A percentile compares a stretch with the other conserved stretches of the same genome.
Evolutionary conservation across 2,797 vertebrate species (phyloP).

Genomic region (Gobio occitaniae): DNA sequence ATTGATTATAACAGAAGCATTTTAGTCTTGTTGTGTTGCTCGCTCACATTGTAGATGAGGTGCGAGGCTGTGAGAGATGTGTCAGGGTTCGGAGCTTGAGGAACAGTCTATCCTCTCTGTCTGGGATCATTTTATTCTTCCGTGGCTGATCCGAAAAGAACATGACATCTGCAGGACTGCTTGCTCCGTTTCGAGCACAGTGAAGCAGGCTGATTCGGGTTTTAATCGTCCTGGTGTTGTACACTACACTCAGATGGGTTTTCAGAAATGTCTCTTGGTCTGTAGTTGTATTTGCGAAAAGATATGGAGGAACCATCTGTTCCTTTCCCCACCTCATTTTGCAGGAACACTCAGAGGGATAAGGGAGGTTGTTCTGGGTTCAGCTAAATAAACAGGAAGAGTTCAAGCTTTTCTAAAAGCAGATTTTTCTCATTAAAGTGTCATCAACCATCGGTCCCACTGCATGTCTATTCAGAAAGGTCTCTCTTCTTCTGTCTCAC

Average conservation of each 20-base stretch:
- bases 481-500: not conserved
- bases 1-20: slow-evolving; percentile 15
- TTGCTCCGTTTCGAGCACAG: slow-evolving; percentile 3
- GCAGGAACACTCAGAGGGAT: slow-evolving; percentile 37
- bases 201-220: slow-evolving; percentile 17
- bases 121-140: slow-evolving; percentile 38
- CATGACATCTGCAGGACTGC: slow-evolving; percentile 32
- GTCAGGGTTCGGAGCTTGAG: slow-evolving; percentile 4
- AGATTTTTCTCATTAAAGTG: slow-evolving; percentile 47
- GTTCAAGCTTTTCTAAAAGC: slow-evolving; percentile 39
- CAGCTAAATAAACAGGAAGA: slow-evolving; percentile 45
- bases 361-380: slow-evolving; percentile 40
- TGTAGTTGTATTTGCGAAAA: slow-evolving; percentile 21
- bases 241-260: slow-evolving; percentile 44
- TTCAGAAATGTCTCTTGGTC: slow-evolving; percentile 37
- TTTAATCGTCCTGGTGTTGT: slow-evolving; percentile 23
- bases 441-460: slow-evolving; percentile 3
- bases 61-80: not conserved
- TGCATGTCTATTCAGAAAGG: slow-evolving; percentile 7
- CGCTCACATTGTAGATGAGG: not conserved
- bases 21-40: slow-evolving; percentile 10
- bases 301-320: slow-evolving; percentile 38
- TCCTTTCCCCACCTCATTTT: slow-evolving; percentile 50
- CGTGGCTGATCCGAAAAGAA: slow-evolving; percentile 26
- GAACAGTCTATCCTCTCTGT: slow-evolving; percentile 13